phyloP scores from a whole-genome alignment of 2,113 vertebrate species.

The Hydrochoerus hydrochaeris region DNA sequence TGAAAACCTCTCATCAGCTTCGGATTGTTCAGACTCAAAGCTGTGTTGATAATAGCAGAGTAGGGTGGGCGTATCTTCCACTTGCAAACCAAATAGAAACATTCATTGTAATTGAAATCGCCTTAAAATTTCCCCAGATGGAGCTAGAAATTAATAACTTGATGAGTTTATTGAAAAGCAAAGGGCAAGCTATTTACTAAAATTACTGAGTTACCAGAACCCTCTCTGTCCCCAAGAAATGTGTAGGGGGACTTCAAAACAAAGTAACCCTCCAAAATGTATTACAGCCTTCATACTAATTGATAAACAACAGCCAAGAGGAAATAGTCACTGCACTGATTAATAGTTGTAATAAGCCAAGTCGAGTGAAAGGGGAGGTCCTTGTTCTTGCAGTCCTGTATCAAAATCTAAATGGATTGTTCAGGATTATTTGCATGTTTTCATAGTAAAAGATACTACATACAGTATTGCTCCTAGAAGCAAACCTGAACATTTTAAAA shows the following conservation, averaged over 20 bases:
- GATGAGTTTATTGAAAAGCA: slow-evolving; percentile 8
- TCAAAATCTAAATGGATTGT: background rate
- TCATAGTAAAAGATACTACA: background rate
- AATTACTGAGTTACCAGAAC: background rate
- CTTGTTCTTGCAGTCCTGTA: background rate
- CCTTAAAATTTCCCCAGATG: slow-evolving; percentile 19
- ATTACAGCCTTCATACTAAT: slow-evolving; percentile 34
- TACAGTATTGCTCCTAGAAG: background rate
- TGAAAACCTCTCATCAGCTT: slow-evolving; percentile 75
- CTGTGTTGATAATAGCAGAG: slow-evolving; percentile 61
- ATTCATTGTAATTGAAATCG: slow-evolving; percentile 51
- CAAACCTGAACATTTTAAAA: background rate
- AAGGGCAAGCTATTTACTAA: slow-evolving; percentile 28
- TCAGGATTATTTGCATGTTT: slow-evolving; percentile 1
- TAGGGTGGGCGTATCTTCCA: background rate
- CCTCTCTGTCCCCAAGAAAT: background rate
- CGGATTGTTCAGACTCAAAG: slow-evolving; percentile 65
- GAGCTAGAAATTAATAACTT: slow-evolving; percentile 65
- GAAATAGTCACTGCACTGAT: background rate
- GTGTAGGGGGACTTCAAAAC: background rate
- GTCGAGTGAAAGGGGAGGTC: background rate
- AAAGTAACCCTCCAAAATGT: background rate
- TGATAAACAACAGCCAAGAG: slow-evolving; percentile 15
- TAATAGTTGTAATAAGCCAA: slow-evolving; percentile 6
- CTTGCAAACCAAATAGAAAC: slow-evolving; percentile 56